A percentile compares a stretch with the other conserved stretches of the same genome.
phyloP scores from a whole-genome alignment of 1,140 invertebrate species.

The Panagrolaimus sp. region DNA sequence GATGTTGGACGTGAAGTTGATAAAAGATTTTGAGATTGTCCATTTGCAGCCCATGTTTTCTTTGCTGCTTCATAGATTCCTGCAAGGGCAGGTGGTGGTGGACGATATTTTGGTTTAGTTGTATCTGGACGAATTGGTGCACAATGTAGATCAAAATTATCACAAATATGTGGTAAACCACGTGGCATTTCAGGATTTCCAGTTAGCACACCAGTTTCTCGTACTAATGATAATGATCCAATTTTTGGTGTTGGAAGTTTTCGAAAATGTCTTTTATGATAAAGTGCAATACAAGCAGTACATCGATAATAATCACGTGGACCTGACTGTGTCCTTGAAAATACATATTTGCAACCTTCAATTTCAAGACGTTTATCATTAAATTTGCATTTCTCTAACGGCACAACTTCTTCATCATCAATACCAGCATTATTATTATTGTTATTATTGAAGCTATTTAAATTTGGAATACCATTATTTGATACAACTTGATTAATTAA shows the following conservation, averaged over 20 bases:
- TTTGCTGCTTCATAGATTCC: not conserved
- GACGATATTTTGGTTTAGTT: not conserved
- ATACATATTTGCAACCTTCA: constrained; percentile 7
- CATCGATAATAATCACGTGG: not conserved
- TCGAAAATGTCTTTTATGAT: constrained; percentile 5
- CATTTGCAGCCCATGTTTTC: too few relatives aligned
- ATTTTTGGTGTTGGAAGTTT: not conserved
- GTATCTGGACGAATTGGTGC: not conserved
- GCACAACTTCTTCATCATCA: not conserved
- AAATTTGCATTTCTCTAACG: not conserved
- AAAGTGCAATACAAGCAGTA: not conserved
- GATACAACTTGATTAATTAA: not conserved
- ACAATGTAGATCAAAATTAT: not conserved
- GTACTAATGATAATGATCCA: not conserved
- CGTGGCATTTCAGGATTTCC: not conserved
- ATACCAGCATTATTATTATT: not conserved
- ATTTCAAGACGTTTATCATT: constrained; percentile 1
- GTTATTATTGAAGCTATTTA: too few relatives aligned
- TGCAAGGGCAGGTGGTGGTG: not conserved
- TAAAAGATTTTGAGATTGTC: too few relatives aligned
- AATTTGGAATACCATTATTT: not conserved
- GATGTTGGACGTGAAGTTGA: too few relatives aligned
- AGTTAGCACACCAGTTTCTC: not conserved
- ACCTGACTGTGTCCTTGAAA: constrained; percentile 1
- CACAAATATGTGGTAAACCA: constrained; percentile 2